Evolutionary conservation across 2,888 invertebrate genomes (phyloP).

Genomic region (Cantharis rustica): DNA sequence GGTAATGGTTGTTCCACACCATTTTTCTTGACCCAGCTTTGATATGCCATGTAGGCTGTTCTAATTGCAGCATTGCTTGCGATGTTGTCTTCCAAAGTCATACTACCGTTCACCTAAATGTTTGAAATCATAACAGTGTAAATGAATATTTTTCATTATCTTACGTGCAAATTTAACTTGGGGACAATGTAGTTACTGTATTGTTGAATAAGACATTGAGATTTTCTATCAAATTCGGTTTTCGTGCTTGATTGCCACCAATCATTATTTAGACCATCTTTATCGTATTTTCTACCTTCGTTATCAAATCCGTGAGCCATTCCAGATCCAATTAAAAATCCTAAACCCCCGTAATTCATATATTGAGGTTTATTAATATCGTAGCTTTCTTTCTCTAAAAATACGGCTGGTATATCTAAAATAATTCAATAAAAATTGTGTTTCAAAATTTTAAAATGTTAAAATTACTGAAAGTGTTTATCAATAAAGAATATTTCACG

Average conservation of each 20-base stretch:
- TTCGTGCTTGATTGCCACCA: constrained; percentile 78
- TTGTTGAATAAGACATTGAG: constrained; percentile 66
- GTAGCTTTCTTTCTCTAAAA: constrained; percentile 6
- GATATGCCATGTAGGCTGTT: constrained; percentile 85
- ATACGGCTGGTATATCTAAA: not conserved
- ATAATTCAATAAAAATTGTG: not conserved
- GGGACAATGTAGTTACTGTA: constrained; percentile 42
- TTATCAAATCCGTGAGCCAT: constrained; percentile 81
- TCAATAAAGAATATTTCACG: constrained; percentile 82
- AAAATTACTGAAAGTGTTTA: constrained; percentile 82
- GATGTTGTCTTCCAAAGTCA: constrained; percentile 93
- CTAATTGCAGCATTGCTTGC: constrained; percentile 95
- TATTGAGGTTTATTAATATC: constrained; percentile 69
- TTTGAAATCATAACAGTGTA: not conserved
- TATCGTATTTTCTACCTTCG: constrained; percentile 19
- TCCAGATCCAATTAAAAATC: constrained; percentile 84
- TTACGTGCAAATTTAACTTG: not conserved
- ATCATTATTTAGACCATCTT: constrained; percentile 12
- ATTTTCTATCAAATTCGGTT: constrained; percentile 80
- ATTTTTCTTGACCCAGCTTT: constrained; percentile 71
- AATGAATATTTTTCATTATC: not conserved
- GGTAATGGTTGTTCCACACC: constrained; percentile 66
- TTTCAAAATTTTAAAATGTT: not conserved
- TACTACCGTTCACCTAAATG: constrained; percentile 82
- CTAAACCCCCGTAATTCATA: constrained; percentile 85